phyloP scores from a whole-genome alignment of 2,113 vertebrate genomes.

The Tachuris rubrigastra region DNA sequence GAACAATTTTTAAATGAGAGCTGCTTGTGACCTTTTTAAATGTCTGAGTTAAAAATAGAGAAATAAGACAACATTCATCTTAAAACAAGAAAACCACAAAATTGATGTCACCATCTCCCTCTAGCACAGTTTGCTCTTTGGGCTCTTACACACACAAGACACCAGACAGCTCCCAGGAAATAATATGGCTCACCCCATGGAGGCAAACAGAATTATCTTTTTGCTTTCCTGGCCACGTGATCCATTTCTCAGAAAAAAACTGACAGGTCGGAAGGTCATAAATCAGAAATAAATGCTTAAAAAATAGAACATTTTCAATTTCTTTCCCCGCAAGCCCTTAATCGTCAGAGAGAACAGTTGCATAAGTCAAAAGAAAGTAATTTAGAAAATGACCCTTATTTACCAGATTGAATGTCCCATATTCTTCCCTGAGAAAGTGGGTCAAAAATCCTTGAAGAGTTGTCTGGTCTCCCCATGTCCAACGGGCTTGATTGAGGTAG shows the following conservation, averaged over 20 bases:
- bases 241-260: neutral
- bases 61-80: neutral
- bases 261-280: neutral
- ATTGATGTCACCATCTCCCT: neutral
- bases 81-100: neutral
- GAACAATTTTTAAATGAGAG: neutral
- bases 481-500: constrained; percentile 85
- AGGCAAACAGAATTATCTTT: neutral
- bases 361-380: neutral
- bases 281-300: neutral
- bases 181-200: neutral
- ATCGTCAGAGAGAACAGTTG: neutral
- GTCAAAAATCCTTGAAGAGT: constrained; percentile 87
- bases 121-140: neutral
- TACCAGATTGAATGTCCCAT: constrained; percentile 98
- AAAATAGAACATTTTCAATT: neutral
- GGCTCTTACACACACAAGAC: neutral
- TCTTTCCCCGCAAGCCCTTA: neutral
- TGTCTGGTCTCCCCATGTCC: constrained; percentile 99
- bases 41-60: neutral
- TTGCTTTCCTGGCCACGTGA: neutral
- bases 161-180: neutral
- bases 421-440: constrained; percentile 94
- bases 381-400: constrained; percentile 10
- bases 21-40: neutral